Evolutionary conservation across 2,888 invertebrate species (phyloP).

Genomic region (Tryphoninae sp.): DNA sequence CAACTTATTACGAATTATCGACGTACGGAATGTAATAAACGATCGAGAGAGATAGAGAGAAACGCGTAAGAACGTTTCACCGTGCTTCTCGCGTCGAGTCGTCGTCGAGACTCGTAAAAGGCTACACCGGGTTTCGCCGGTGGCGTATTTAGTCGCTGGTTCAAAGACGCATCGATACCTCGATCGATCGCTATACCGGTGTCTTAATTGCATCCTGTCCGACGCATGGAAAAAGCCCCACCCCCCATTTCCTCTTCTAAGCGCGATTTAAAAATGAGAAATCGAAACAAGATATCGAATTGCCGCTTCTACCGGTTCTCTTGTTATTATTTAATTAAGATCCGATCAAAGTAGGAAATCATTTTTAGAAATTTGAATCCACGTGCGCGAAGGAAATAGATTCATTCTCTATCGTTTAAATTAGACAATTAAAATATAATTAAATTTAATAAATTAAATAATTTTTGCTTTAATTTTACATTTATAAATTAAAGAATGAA

Average conservation of each 20-base stretch:
- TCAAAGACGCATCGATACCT: slow-evolving; percentile 24
- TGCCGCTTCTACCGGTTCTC: slow-evolving; percentile 1
- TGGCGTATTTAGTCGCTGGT: slow-evolving; percentile 15
- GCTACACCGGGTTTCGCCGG: slow-evolving; percentile 37
- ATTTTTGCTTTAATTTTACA: no score
- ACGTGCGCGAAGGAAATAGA: neutral
- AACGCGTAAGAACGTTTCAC: neutral
- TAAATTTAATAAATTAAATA: no score
- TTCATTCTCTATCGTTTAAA: no score
- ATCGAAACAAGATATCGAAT: slow-evolving; percentile 22
- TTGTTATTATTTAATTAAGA: slow-evolving; percentile 34
- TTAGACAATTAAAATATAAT: no score
- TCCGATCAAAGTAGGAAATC: slow-evolving; percentile 12
- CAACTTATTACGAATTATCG: neutral
- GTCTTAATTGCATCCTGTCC: slow-evolving; percentile 58
- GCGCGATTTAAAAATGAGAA: neutral
- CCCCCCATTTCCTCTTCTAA: neutral
- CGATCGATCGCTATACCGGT: slow-evolving; percentile 36
- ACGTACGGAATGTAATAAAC: neutral
- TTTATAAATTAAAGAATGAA: no score
- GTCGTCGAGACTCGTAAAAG: slow-evolving; percentile 45
- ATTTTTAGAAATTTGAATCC: neutral
- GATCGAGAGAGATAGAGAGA: slow-evolving; percentile 9
- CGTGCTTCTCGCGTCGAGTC: slow-evolving; percentile 11
- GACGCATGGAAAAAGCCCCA: neutral